Evolutionary conservation across 2,888 invertebrate species (phyloP).

Genomic region (Iphiclides podalirius): DNA sequence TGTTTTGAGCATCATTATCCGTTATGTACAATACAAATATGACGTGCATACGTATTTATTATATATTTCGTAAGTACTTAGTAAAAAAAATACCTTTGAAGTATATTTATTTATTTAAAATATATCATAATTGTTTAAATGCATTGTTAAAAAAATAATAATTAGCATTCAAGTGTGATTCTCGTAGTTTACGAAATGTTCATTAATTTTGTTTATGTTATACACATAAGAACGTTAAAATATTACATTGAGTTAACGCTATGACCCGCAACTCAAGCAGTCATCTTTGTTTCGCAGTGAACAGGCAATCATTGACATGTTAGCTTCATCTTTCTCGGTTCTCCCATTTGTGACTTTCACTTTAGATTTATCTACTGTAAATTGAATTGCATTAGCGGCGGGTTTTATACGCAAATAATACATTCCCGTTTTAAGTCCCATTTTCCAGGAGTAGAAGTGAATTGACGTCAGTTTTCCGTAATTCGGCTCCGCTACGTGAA

Average conservation of each 20-base stretch:
- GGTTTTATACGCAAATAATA: slow-evolving; percentile 98
- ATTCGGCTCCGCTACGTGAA: slow-evolving; percentile 97
- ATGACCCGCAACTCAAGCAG: slow-evolving; percentile 93
- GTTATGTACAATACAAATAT: too few species aligned
- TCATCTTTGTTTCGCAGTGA: slow-evolving; percentile 93
- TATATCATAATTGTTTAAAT: background rate
- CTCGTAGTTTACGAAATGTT: background rate
- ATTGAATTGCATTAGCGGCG: slow-evolving; percentile 97
- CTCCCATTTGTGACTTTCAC: slow-evolving; percentile 46
- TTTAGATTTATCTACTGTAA: slow-evolving; percentile 94
- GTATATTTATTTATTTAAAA: background rate
- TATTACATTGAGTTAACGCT: slow-evolving; percentile 31
- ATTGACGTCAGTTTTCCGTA: slow-evolving; percentile 97
- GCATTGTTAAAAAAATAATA: background rate
- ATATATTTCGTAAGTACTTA: too few species aligned
- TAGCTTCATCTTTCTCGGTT: slow-evolving; percentile 58
- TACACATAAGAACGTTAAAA: background rate
- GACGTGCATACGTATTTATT: too few species aligned
- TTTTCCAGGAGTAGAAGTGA: slow-evolving; percentile 98
- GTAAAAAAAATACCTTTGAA: too few species aligned
- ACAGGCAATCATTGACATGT: slow-evolving; percentile 90
- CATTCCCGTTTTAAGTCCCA: slow-evolving; percentile 99
- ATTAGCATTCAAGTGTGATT: background rate
- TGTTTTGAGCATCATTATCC: too few species aligned
- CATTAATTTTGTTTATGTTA: background rate